phyloP scores from a whole-genome alignment of 92 coral and sea anemone species.

The Zoanthus solanderi region DNA sequence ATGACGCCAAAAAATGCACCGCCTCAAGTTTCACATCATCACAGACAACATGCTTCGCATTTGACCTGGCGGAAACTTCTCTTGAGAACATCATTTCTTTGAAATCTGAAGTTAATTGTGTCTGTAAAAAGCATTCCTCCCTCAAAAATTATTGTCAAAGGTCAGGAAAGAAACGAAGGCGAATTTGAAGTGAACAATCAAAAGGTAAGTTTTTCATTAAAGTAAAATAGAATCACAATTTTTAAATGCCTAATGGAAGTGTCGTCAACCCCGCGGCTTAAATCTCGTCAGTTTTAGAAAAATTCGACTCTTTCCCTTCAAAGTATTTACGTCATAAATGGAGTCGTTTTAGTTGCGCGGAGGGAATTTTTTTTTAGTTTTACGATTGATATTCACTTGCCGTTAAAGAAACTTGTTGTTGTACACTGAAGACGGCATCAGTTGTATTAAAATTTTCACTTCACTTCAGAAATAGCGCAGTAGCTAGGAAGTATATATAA shows the following conservation, averaged over 20 bases:
- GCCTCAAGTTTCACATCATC: constrained; percentile 32
- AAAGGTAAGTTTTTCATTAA: background rate
- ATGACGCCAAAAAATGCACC: constrained; percentile 19
- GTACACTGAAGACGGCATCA: background rate
- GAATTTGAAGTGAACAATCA: background rate
- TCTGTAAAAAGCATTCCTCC: constrained; percentile 8
- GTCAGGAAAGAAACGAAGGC: background rate
- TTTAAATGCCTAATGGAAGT: background rate
- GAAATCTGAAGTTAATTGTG: constrained; percentile 36
- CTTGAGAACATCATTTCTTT: constrained; percentile 35
- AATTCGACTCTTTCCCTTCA: background rate
- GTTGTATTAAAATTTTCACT: background rate
- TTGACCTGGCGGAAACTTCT: constrained; percentile 30
- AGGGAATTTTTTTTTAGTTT: background rate
- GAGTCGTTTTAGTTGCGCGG: background rate
- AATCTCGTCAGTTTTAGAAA: background rate
- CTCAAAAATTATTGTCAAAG: background rate
- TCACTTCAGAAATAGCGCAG: background rate
- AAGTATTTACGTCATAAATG: background rate
- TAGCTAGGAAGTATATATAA: background rate
- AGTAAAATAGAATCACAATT: background rate
- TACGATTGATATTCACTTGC: background rate
- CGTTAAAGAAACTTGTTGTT: background rate
- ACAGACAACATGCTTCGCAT: constrained; percentile 8
- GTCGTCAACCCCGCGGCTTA: background rate